phyloP scores from a whole-genome alignment of 2,888 invertebrate species.

The Ashinkailepas kermadecensis region DNA sequence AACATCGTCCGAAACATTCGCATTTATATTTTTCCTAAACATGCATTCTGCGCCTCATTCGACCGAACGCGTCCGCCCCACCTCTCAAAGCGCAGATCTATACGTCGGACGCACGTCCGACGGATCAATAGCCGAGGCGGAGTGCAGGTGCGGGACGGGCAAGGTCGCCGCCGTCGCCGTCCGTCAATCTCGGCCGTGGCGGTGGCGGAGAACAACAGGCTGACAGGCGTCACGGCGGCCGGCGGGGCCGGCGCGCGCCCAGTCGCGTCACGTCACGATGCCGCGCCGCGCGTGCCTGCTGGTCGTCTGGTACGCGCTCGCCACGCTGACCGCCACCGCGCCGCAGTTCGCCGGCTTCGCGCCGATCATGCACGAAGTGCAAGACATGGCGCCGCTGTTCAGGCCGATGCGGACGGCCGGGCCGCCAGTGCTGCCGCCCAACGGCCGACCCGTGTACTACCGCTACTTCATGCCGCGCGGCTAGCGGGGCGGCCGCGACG shows the following conservation, averaged over 20 bases:
- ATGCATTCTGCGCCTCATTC: no score
- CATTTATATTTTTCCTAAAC: no score
- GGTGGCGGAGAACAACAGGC: neutral
- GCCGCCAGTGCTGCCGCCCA: neutral
- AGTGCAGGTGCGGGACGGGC: no score
- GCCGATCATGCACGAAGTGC: neutral
- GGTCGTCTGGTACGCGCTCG: neutral
- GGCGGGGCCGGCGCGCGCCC: neutral
- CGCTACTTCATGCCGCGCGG: neutral
- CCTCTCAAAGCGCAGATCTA: no score
- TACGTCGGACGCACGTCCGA: no score
- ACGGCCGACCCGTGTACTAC: neutral
- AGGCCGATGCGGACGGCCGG: neutral
- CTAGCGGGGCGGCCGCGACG: neutral
- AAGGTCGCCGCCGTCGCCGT: no score
- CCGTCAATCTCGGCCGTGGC: no score
- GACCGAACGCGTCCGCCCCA: no score
- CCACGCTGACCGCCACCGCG: neutral
- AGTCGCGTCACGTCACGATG: neutral
- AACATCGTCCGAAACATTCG: no score
- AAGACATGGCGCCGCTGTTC: neutral
- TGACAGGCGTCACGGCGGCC: neutral
- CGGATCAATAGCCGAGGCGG: no score
- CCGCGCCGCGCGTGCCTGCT: neutral
- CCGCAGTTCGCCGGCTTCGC: neutral